phyloP scores from a whole-genome alignment of 1,140 invertebrate genomes.

The Dolichoris vasculosae region DNA sequence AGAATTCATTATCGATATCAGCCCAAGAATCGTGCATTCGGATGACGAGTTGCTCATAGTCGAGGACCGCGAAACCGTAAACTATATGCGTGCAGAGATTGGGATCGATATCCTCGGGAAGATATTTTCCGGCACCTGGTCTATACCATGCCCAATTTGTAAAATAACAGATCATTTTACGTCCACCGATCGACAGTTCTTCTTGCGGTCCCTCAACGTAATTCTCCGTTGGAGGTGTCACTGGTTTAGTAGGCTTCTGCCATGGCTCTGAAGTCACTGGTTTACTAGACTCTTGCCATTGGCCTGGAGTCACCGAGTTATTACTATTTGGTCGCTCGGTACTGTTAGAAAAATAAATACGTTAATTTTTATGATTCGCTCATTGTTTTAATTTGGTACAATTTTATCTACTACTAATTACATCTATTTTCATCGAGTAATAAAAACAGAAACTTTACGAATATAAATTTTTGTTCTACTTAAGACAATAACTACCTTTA shows the following conservation, averaged over 20 bases:
- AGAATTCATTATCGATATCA: constrained; percentile 82
- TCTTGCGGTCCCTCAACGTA: background rate
- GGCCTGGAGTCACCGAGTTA: background rate
- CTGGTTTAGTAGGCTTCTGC: background rate
- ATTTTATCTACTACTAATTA: too few species aligned
- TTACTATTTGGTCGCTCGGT: background rate
- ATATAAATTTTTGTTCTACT: too few species aligned
- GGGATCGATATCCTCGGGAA: constrained; percentile 80
- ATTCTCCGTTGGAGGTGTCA: background rate
- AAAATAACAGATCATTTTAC: constrained; percentile 83
- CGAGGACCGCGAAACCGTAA: constrained; percentile 83
- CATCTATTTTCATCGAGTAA: too few species aligned
- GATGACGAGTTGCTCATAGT: constrained; percentile 75
- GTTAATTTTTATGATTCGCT: background rate
- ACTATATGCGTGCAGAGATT: constrained; percentile 83
- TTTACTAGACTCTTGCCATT: background rate
- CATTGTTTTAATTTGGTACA: background rate
- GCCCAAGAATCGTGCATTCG: constrained; percentile 80
- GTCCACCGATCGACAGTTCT: constrained; percentile 58
- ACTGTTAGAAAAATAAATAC: background rate
- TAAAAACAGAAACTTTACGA: too few species aligned
- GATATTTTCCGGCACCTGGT: constrained; percentile 79
- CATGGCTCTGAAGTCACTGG: constrained; percentile 3
- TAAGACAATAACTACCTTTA: too few species aligned
- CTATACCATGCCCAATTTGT: constrained; percentile 86